Evolutionary conservation across 2,888 invertebrate species (phyloP).

Genomic region (Cecidostiba fungosa): DNA sequence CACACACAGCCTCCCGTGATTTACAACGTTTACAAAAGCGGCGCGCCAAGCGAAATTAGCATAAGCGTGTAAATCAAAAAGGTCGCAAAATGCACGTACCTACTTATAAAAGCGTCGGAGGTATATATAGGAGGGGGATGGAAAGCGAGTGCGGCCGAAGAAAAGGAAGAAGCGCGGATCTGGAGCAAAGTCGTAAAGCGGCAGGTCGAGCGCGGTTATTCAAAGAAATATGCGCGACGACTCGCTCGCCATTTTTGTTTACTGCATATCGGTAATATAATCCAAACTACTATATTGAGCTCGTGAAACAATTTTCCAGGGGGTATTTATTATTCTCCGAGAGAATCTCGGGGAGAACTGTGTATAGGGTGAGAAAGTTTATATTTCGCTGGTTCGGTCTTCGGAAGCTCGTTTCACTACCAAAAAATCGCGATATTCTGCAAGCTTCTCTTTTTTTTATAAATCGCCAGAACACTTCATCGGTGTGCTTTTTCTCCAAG

Average conservation of each 20-base stretch:
- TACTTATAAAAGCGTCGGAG: slow-evolving; percentile 6
- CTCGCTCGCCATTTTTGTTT: slow-evolving; percentile 21
- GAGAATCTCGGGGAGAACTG: neutral
- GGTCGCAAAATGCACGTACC: slow-evolving; percentile 1
- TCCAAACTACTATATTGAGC: neutral
- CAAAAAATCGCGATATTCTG: neutral
- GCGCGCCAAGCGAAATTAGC: slow-evolving; percentile 20
- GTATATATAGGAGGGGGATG: neutral
- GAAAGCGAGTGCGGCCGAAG: neutral
- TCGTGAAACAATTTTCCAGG: slow-evolving; percentile 26
- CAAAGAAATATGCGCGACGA: slow-evolving; percentile 29
- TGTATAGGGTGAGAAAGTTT: neutral
- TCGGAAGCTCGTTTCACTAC: neutral
- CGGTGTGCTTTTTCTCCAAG: no score
- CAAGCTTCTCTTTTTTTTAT: neutral
- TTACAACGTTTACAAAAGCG: slow-evolving; percentile 48
- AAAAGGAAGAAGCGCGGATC: slow-evolving; percentile 32
- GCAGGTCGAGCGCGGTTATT: neutral
- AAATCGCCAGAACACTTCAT: no score
- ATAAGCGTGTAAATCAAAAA: slow-evolving; percentile 42
- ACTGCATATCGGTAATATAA: slow-evolving; percentile 10
- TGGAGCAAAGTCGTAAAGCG: slow-evolving; percentile 56
- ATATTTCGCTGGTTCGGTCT: neutral
- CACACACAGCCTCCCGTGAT: slow-evolving; percentile 6
- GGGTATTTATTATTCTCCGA: neutral